Evolutionary conservation across 2,113 vertebrate genomes (phyloP).

Genomic region (Pelmatolapia mariae): DNA sequence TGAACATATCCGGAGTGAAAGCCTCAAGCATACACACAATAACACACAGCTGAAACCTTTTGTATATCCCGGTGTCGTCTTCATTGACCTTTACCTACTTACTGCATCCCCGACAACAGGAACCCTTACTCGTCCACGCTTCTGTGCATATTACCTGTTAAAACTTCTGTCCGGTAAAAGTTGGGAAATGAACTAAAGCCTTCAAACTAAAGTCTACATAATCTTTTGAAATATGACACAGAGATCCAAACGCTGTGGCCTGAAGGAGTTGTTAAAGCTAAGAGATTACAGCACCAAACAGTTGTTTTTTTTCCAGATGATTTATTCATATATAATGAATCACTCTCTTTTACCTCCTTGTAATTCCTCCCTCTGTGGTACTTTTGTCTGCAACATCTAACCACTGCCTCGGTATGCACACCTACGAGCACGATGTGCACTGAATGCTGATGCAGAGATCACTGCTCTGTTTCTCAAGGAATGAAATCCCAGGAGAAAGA

Average conservation of each 20-base stretch:
- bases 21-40: neutral
- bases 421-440: neutral
- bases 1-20: neutral
- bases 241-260: neutral
- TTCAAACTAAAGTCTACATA: neutral
- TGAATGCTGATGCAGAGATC: slow-evolving; percentile 21
- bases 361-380: neutral
- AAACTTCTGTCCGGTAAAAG: neutral
- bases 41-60: neutral
- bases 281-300: neutral
- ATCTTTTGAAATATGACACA: neutral
- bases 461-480: neutral
- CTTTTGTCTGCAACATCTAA: neutral
- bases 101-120: slow-evolving; percentile 7
- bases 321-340: slow-evolving; percentile 20
- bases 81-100: slow-evolving; percentile 10
- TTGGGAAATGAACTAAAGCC: neutral
- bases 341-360: neutral
- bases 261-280: neutral
- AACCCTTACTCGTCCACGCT: slow-evolving; percentile 33
- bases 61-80: neutral
- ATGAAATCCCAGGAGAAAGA: neutral
- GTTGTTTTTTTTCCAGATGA: neutral
- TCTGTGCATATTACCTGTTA: neutral
- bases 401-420: neutral